phyloP scores from a whole-genome alignment of 2,113 vertebrate genomes.

The Tychaedon coryphoeus region DNA sequence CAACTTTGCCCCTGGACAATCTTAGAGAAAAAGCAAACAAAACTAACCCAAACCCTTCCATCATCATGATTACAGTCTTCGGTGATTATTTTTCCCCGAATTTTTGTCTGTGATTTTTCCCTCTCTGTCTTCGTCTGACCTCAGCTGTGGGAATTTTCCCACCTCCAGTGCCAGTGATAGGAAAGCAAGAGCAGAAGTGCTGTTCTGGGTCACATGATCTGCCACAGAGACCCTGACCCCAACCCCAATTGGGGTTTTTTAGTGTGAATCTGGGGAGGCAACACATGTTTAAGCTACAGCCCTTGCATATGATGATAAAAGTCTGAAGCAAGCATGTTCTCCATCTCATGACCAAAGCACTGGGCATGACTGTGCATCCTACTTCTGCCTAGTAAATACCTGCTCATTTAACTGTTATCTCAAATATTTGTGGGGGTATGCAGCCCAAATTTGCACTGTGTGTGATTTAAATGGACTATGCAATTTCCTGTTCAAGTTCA shows the following conservation, averaged over 20 bases:
- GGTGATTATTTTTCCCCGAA: background rate
- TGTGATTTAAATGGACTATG: background rate
- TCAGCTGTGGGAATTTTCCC: background rate
- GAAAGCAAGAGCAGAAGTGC: background rate
- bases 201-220: background rate
- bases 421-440: background rate
- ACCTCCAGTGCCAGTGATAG: background rate
- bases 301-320: background rate
- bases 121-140: background rate
- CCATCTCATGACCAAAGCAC: background rate
- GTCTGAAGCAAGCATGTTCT: background rate
- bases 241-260: background rate
- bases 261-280: background rate
- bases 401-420: background rate
- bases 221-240: background rate
- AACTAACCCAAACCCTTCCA: background rate
- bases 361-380: background rate
- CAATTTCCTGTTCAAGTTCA: background rate
- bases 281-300: background rate
- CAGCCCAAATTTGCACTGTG: background rate
- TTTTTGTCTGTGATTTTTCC: background rate
- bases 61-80: background rate
- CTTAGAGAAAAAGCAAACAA: background rate
- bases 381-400: background rate
- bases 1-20: background rate